Evolutionary conservation across 2,113 vertebrate species (phyloP).

Genomic region (Speoplatyrhinus poulsoni): DNA sequence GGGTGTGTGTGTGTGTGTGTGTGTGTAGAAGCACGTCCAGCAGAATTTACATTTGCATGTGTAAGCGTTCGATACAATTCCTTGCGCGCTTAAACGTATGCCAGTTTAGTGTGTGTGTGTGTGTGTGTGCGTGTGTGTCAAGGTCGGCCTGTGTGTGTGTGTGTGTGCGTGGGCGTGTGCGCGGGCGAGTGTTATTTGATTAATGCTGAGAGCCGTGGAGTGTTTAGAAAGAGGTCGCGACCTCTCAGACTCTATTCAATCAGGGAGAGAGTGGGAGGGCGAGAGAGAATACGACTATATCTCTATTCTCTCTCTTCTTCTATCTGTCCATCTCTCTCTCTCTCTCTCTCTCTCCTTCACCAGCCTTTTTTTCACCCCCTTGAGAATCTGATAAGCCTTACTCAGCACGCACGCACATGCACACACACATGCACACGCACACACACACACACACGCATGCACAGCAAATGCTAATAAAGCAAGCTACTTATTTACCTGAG

Average conservation of each 20-base stretch:
- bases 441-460: constrained; percentile 39
- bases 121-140: constrained; percentile 32
- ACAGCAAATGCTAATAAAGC: constrained; percentile 59
- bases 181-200: constrained; percentile 67
- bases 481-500: constrained; percentile 56
- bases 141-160: constrained; percentile 5
- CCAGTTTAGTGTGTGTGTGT: constrained; percentile 35
- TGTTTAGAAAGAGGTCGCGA: constrained; percentile 73
- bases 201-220: constrained; percentile 74
- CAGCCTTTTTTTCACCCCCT: constrained; percentile 37
- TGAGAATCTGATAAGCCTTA: constrained; percentile 69
- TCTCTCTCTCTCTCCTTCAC: not conserved
- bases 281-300: constrained; percentile 29
- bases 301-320: constrained; percentile 29
- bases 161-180: constrained; percentile 14
- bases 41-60: constrained; percentile 49
- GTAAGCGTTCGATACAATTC: constrained; percentile 28
- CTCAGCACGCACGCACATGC: constrained; percentile 30
- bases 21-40: not conserved
- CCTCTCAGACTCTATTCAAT: constrained; percentile 77
- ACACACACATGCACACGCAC: constrained; percentile 7
- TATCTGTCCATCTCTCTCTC: constrained; percentile 23
- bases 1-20: constrained; percentile 8
- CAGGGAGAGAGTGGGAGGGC: constrained; percentile 43
- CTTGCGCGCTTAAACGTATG: constrained; percentile 43